phyloP scores from a whole-genome alignment of 2,797 vertebrate species.

The Fratercula arctica region DNA sequence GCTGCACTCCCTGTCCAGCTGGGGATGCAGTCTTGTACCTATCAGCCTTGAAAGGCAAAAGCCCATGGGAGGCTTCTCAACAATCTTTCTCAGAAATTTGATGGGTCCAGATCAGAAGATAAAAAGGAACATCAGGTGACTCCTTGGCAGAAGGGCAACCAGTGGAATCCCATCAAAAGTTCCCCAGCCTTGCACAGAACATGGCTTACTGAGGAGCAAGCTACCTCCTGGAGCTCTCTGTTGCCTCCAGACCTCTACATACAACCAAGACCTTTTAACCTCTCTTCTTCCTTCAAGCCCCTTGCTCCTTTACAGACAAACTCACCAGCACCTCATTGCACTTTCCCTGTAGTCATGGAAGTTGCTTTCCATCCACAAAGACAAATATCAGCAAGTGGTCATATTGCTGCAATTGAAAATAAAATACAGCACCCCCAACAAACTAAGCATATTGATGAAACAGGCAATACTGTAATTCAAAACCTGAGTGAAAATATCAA shows the following conservation, averaged over 20 bases:
- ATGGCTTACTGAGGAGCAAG: neutral
- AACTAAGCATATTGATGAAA: neutral
- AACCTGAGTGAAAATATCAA: neutral
- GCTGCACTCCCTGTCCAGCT: neutral
- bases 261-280: neutral
- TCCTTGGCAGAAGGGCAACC: neutral
- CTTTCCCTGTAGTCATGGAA: neutral
- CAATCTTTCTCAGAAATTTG: neutral
- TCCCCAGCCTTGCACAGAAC: neutral
- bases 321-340: neutral
- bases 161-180: neutral
- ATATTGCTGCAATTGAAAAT: neutral
- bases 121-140: neutral
- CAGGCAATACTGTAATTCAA: neutral
- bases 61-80: neutral
- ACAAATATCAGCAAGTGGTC: neutral
- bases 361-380: neutral
- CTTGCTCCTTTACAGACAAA: neutral
- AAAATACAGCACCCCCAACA: neutral
- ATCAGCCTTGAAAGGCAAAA: neutral
- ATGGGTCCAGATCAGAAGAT: neutral
- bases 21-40: neutral
- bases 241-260: neutral
- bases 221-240: neutral
- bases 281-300: neutral